phyloP scores from a whole-genome alignment of 2,888 invertebrate genomes.

The Callinectes sapidus region DNA sequence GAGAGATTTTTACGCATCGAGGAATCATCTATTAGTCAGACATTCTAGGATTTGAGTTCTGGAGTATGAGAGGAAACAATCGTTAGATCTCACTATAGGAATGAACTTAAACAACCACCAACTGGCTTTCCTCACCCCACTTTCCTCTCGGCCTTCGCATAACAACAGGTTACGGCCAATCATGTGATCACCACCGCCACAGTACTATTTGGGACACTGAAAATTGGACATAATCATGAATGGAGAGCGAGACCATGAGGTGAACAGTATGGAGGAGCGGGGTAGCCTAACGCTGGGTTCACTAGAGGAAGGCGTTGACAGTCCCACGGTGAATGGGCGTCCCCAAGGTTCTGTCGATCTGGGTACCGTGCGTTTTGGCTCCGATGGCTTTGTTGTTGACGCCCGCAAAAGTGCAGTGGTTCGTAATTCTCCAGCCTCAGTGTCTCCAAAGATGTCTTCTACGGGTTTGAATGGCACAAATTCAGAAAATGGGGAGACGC shows the following conservation, averaged over 20 bases:
- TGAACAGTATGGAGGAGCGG: slow-evolving; percentile 47
- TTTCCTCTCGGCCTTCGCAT: not conserved
- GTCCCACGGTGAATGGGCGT: not conserved
- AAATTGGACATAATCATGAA: slow-evolving; percentile 39
- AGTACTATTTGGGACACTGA: not conserved
- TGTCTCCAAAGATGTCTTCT: not conserved
- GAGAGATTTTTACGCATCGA: not conserved
- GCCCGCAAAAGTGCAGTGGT: not conserved
- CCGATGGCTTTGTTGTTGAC: slow-evolving; percentile 62
- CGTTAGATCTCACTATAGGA: not conserved
- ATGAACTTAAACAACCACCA: not conserved
- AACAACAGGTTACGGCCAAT: not conserved
- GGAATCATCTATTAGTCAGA: not conserved
- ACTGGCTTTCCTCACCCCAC: not conserved
- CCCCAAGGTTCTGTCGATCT: not conserved
- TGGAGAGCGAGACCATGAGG: slow-evolving; percentile 59
- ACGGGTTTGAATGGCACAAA: not conserved
- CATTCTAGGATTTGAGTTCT: not conserved
- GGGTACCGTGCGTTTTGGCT: slow-evolving; percentile 4
- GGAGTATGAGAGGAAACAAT: not conserved
- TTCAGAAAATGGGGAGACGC: not conserved
- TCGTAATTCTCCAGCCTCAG: not conserved
- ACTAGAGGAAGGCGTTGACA: not conserved
- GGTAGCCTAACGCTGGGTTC: not conserved
- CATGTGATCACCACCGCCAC: not conserved